Percentiles rank a stretch among this genome's conserved stretches.
These are phyloP conservation scores for Notoglanidium macrostoma DNA, from an alignment of 2,797 vertebrate genomes.

Conservation along the genomic window DNA sequence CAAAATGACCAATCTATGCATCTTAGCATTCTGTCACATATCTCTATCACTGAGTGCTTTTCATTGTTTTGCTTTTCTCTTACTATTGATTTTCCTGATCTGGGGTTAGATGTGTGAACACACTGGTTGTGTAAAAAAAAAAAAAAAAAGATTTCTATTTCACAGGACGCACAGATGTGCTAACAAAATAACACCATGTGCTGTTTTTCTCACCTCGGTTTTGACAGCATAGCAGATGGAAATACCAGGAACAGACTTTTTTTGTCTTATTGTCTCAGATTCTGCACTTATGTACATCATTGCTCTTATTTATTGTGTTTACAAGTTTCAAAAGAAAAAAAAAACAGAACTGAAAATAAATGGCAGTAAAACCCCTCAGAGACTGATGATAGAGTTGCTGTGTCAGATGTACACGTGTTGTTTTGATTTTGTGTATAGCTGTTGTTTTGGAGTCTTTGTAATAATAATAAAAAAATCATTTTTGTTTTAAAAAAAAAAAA, in stretches of 20 bases:
- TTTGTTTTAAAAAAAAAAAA: background rate
- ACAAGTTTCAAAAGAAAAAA: conserved; percentile 5
- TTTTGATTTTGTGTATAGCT: conserved; percentile 18
- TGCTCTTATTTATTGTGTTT: conserved; percentile 61
- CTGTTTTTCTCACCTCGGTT: background rate
- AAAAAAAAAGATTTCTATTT: background rate
- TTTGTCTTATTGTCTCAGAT: background rate
- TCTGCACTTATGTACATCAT: conserved; percentile 54
- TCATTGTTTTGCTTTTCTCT: background rate
- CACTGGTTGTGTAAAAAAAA: conserved; percentile 14
- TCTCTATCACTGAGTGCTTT: background rate
- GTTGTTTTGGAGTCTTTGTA: background rate
- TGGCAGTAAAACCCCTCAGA: background rate
- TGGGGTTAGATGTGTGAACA: background rate
- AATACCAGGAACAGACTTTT: background rate
- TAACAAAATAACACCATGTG: background rate
- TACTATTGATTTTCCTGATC: background rate
- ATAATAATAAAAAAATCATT: background rate
- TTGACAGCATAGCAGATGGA: background rate
- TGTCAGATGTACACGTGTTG: background rate
- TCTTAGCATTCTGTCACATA: background rate
- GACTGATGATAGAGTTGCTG: background rate
- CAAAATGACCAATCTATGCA: background rate
- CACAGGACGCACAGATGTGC: background rate
- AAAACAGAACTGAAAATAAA: conserved; percentile 24